Conservation (phyloP, 2,797 vertebrate genomes). For the Sebastes trivittatus region DNA sequence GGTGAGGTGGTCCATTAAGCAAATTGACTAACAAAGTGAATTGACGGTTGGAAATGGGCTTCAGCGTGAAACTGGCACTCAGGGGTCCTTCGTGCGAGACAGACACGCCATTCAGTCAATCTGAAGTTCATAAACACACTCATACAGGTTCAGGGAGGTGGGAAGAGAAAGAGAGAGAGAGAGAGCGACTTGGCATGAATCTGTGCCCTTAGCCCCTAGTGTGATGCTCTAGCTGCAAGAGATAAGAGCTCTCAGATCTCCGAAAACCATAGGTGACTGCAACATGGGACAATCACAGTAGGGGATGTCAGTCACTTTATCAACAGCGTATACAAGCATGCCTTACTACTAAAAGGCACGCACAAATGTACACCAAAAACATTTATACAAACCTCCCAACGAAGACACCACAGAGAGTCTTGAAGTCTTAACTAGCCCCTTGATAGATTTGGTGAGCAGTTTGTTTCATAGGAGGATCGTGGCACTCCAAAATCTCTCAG, state of each 20-base stretch:
- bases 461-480: background rate
- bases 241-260: conserved; percentile 69
- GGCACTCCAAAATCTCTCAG: background rate
- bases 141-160: conserved; percentile 18
- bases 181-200: conserved; percentile 40
- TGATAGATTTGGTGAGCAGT: background rate
- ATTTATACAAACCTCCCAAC: background rate
- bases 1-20: conserved; percentile 57
- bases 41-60: conserved; percentile 31
- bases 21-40: conserved; percentile 62
- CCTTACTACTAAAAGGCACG: background rate
- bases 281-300: conserved; percentile 9
- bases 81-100: conserved; percentile 47
- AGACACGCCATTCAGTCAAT: conserved; percentile 37
- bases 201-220: conserved; percentile 56
- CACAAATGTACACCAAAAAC: background rate
- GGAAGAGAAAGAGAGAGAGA: background rate
- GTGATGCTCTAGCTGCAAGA: conserved; percentile 48
- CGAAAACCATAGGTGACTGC: conserved; percentile 34
- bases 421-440: background rate
- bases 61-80: conserved; percentile 55
- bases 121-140: conserved; percentile 40
- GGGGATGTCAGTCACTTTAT: conserved; percentile 21
- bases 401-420: background rate
- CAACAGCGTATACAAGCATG: background rate